Evolutionary conservation across 2,888 invertebrate genomes (phyloP).

Genomic region (Sphaerophoria taeniata): DNA sequence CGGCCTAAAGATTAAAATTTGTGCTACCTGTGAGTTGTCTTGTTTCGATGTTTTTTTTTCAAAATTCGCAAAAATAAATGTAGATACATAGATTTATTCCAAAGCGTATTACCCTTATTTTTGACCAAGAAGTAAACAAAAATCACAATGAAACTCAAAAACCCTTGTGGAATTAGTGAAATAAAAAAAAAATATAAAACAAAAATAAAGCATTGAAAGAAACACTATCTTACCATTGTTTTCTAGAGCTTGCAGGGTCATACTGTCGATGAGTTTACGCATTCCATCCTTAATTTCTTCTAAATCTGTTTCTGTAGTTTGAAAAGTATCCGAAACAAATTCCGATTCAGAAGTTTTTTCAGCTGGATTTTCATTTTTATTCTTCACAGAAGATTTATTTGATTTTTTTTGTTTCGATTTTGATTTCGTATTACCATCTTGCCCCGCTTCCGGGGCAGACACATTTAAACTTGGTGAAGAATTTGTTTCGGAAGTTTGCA

Average conservation of each 20-base stretch:
- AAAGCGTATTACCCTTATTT: too few species aligned
- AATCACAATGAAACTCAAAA: constrained; percentile 2
- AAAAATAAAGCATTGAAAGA: constrained; percentile 23
- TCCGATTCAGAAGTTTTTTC: constrained; percentile 84
- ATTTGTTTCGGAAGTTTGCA: constrained; percentile 76
- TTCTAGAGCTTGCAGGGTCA: constrained; percentile 84
- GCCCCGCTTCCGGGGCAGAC: constrained; percentile 53
- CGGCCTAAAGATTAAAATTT: too few species aligned
- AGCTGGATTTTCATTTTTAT: constrained; percentile 51
- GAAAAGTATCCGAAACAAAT: constrained; percentile 90
- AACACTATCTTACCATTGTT: constrained; percentile 82
- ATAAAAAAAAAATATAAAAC: constrained; percentile 14
- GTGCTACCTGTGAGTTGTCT: too few species aligned
- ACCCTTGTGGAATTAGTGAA: not conserved
- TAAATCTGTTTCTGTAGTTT: constrained; percentile 86
- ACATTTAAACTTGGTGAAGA: constrained; percentile 58
- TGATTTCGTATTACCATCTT: constrained; percentile 51
- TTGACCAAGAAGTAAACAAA: not conserved
- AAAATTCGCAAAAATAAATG: too few species aligned
- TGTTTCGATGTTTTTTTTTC: too few species aligned
- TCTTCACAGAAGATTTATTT: constrained; percentile 45
- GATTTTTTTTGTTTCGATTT: constrained; percentile 38
- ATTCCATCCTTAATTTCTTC: constrained; percentile 90
- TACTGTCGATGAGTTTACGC: constrained; percentile 87
- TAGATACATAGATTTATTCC: too few species aligned